Evolutionary conservation across 2,797 vertebrate genomes (phyloP), one percentile per base, ranked within the genome.

Genomic region (Odontamblyopus rebecca): DNA sequence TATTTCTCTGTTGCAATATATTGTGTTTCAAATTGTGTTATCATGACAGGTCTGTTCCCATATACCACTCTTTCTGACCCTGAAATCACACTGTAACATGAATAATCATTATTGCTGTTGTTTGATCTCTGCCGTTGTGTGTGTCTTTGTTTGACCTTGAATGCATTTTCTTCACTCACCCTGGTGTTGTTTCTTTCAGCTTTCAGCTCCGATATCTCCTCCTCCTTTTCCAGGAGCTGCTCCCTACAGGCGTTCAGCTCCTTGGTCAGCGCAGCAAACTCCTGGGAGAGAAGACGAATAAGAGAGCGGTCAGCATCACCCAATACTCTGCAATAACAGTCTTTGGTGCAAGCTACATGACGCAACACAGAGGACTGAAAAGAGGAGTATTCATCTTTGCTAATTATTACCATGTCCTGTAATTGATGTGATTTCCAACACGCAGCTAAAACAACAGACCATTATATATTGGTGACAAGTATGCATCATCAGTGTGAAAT

Each of bases 171-270:
- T 66, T 67, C 50, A 91, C 95, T 95, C 93, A 99, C 98, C 95
- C 98, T 95, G 81, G 98, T 99, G 92, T 99, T 99, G 91, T 99
- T 99, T 87, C 98, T 96, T 93, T 99, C 98, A 1, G 98, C 98
- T 92, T 99, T 99, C 74, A 99, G 94, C 90, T 99, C 98, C 4
- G 96, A 98, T 89, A 99, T 99, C 91, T 99, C 98, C 87, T 99
- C 98, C 90, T 99, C 98, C 81, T 99, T 99, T 91, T 99, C 98
- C 87, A 99, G 94, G 80, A 99, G 93, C 85, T 99, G 96, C 86
- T 99, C 98, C 80, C 98, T 94, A 90, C 98, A 99, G 68, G 94
- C 96, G 81, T 98, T 99, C 90, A 99, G 89, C 92, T 99, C 98
- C 92, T 99, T 99, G 69, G 98, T 99, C 86, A 99, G 89, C 62